Evolutionary conservation across 2,797 vertebrate genomes (phyloP), one percentile per base, ranked within the genome.

Genomic region (Tympanoctomys barrerae): DNA sequence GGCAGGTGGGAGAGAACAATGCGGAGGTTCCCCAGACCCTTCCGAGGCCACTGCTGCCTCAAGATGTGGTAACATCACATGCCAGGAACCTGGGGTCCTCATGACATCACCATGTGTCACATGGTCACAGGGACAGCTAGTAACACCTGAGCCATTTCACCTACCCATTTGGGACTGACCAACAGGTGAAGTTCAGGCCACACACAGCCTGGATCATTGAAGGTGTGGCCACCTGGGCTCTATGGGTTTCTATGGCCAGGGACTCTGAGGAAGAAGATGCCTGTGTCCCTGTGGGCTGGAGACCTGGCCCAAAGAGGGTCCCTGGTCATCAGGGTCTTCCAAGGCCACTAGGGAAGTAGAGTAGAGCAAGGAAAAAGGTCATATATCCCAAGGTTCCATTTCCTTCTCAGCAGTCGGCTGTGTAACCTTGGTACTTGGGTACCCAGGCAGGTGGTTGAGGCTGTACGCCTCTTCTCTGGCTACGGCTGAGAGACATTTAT

Each of bases 401-500:
- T 73, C 57, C 85, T 80, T 14, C n/a, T 66, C 36, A 26, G 64
- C 6, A 7, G 36, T 33, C 12, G 5, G 39, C 42, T 11, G 11
- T 46, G 54, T 73, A 52, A 66, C 11, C 62, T 28, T 33, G n/a
- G n/a, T 24, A 9, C 14, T 61, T 0, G 16, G 39, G 14, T 54
- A 22, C 8, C 12, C 11, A 68, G 52, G 31, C 24, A 36, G 68
- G 46, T 36, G 78, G 21, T 42, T 26, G 13, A 62, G n/a, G 64
- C 77, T 6, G 0, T 0, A 49, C 12, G 68, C 14, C 0, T 0
- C 5, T 26, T 28, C 10, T 16, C 46, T 46, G 28, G 46, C 13
- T 7, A 26, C 13, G 31, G 54, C 33, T 57, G 42, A 52, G 54
- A 68, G 21, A 1, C 42, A 42, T 42, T 42, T 28, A 33, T 49